Evolutionary conservation across 1,140 invertebrate genomes (phyloP), one percentile per base, ranked within the genome.

Genomic region (Campoletis sonorensis): DNA sequence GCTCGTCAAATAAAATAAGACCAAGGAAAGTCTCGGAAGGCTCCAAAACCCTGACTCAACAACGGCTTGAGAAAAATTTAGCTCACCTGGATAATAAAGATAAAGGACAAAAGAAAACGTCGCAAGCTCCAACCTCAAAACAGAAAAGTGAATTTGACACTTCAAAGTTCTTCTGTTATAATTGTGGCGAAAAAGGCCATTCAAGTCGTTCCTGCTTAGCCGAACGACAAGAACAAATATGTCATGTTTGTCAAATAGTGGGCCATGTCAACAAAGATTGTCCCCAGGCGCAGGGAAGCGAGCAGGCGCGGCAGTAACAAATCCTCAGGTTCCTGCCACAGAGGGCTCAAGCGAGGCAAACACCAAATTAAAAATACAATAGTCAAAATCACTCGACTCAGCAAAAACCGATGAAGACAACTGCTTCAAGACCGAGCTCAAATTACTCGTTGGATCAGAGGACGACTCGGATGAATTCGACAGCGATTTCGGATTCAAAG

Each of bases 221-320:
- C n/a, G 54, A 81, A 16, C 27, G 71, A 11, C 51, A 81, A 26
- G 37, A 40, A 4, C 58, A 40, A 13, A 73, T 49, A 11, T 81
- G 72, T 77, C 26, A 64, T 49, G 21, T 51, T 23, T 81, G 72
- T 77, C 37, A 49, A 18, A 72, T 21, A 0, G 26, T 21, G 26
- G 72, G 80, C n/a, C 80, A 81, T n/a, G 30, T 58, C 67, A 81
- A 45, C 23, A 70, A 58, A 54, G 61, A 81, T 27, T 81, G 80
- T 51, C 33, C 80, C 10, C 58, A 77, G 11, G 30, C 1, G 18
- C 79, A 30, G 51, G 54, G 70, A 80, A 80, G 73, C 79, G 79
- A 33, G 27, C 15, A 67, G 26, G 70, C 54, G 61, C 78, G 40
- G 26, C 78, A 70, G 64, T 70, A 79, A 70, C 58, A 23, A 16